Base-by-base conservation (phyloP, 2,797 vertebrate species). In the Scyliorhinus canicula region DNA sequence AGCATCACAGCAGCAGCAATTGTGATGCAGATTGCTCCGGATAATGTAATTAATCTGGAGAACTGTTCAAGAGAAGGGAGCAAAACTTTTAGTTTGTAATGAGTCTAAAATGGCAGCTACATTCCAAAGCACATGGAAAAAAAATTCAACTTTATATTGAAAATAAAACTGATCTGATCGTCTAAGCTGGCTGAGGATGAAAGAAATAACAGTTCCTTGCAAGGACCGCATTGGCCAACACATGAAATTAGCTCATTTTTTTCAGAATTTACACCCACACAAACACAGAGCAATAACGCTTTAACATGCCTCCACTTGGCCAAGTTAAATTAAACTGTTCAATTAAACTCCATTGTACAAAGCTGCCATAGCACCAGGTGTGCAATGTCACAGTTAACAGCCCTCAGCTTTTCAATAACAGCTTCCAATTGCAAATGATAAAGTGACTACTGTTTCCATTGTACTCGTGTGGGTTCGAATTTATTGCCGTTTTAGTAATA, bases 361-460 rank as follows among this genome's bases (percentile, higher is more conserved):
- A 50, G 44, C 40, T 14, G 16, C 95, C 57, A 35, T 12, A 0
- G 93, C 47, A 95, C 95, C 96, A 95, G 95, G 95, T 95, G 95
- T 95, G 90, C 95, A 95, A 63, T 21, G 52, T 96, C 95, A 95
- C 95, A 95, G 88, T 91, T 94, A 95, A 86, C 95, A 95, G 88
- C 95, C 82, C 1, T 95, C 12, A n/a, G 65, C 26, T 84, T 74
- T 77, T 93, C 44, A 55, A 95, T 95, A 95, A 95, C 95, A 95
- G 95, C 95, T 95, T 8, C 95, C 90, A 95, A 95, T 95, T 93
- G 82, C 95, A 95, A 74, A 50, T 95, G 95, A 96, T 95, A 95
- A 95, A 95, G 85, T 93, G 93, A 95, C 95, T 95, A 88, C 57
- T 0, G 63, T 96, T 94, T 95, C 79, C 95, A 86, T 95, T 88